Evolutionary conservation across 2,888 invertebrate genomes (phyloP).

Genomic region (Cryptocheilus praepositus): DNA sequence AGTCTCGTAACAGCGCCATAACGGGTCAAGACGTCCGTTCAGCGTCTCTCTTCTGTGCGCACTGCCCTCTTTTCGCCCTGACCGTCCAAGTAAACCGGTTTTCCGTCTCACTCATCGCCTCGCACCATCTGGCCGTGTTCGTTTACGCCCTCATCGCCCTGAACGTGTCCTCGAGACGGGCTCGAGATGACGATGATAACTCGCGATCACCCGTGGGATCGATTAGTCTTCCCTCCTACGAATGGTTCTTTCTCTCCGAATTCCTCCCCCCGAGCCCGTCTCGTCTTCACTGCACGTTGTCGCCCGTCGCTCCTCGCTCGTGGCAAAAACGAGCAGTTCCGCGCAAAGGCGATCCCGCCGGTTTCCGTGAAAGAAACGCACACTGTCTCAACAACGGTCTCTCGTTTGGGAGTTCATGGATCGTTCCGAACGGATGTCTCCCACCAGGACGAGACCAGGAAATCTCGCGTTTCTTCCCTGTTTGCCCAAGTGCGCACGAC

Average conservation of each 20-base stretch:
- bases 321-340: too few relatives aligned
- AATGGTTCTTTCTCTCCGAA: background rate
- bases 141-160: conserved; percentile 27
- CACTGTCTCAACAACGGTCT: too few relatives aligned
- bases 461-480: conserved; percentile 58
- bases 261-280: too few relatives aligned
- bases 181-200: conserved; percentile 43
- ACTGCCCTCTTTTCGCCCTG: background rate
- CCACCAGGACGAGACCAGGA: conserved; percentile 38
- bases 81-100: conserved; percentile 32
- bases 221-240: conserved; percentile 52
- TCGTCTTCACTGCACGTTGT: too few relatives aligned
- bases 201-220: conserved; percentile 53
- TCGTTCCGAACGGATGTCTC: background rate
- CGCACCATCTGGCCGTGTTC: conserved; percentile 43
- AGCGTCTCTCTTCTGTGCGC: background rate
- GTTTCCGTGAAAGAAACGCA: too few relatives aligned
- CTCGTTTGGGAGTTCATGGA: background rate
- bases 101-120: conserved; percentile 38
- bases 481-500: conserved; percentile 62
- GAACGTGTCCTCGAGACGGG: conserved; percentile 33
- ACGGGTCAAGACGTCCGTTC: conserved; percentile 35
- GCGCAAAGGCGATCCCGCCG: too few relatives aligned
- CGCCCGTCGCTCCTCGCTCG: too few relatives aligned
- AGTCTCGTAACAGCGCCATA: conserved; percentile 39